Percentiles rank a stretch among this genome's conserved stretches.
These are phyloP conservation scores for Bubo scandiacus DNA, from an alignment of 2,113 vertebrate genomes.

Conservation along the genomic window DNA sequence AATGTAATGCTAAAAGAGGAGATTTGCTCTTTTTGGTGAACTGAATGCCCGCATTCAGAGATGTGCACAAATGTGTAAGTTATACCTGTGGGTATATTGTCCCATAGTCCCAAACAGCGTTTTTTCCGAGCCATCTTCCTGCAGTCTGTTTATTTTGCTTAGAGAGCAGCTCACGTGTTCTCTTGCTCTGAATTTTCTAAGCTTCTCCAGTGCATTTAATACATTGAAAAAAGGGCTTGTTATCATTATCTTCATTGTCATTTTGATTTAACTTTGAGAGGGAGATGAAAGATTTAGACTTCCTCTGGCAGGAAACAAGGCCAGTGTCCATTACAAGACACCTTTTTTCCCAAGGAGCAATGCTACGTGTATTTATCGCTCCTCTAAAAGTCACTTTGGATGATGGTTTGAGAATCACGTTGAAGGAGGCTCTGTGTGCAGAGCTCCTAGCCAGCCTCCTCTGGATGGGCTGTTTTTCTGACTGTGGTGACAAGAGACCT, in stretches of 20 bases:
- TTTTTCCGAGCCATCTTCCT: neutral
- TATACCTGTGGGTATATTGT: neutral
- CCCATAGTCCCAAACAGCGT: neutral
- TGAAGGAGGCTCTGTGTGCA: neutral
- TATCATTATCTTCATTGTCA: neutral
- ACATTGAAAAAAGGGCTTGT: neutral
- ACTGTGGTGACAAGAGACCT: conserved; percentile 56
- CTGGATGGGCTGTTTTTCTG: neutral
- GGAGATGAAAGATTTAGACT: neutral
- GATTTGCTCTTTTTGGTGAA: neutral
- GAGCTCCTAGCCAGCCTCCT: conserved; percentile 4
- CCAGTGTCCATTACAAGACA: neutral
- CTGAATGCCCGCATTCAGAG: neutral
- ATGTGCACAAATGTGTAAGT: rapidly evolving
- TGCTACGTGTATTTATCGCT: neutral
- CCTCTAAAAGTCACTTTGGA: conserved; percentile 41
- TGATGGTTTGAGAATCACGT: neutral
- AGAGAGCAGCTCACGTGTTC: neutral
- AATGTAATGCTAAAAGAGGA: neutral
- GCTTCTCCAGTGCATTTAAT: neutral
- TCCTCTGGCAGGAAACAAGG: neutral
- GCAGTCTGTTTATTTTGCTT: neutral
- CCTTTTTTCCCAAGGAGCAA: neutral
- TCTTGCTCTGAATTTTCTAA: neutral
- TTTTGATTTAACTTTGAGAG: neutral